A percentile compares a stretch with the other conserved stretches of the same genome.
phyloP scores from a whole-genome alignment of 2,113 vertebrate genomes.

The Phycodurus eques region DNA sequence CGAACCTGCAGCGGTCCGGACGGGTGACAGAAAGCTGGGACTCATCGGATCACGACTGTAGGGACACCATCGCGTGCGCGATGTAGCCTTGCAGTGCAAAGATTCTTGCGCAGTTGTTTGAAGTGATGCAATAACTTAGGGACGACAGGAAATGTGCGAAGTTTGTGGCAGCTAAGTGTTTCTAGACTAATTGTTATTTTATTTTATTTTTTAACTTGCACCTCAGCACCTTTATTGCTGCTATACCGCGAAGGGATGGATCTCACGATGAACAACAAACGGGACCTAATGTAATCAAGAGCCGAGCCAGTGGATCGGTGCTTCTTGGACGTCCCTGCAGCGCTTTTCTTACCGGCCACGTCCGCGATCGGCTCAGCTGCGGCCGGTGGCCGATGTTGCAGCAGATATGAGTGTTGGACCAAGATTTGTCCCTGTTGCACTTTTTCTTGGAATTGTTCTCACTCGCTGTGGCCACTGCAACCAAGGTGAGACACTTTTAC shows the following conservation, averaged over 20 bases:
- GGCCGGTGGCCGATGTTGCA: slow-evolving; percentile 45
- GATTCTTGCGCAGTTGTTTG: background rate
- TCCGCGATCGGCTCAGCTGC: slow-evolving; percentile 12
- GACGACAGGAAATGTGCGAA: slow-evolving; percentile 34
- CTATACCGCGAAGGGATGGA: slow-evolving; percentile 43
- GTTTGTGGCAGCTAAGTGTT: slow-evolving; percentile 32
- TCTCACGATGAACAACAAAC: slow-evolving; percentile 9
- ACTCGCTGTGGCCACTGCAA: slow-evolving; percentile 53
- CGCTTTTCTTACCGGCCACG: slow-evolving; percentile 6
- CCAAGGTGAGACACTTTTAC: slow-evolving; percentile 62
- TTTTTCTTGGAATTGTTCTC: slow-evolving; percentile 61
- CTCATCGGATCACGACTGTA: slow-evolving; percentile 15
- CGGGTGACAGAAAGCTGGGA: slow-evolving; percentile 17
- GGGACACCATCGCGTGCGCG: slow-evolving; percentile 35
- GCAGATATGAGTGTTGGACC: slow-evolving; percentile 69
- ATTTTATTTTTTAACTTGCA: background rate
- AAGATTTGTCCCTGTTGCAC: slow-evolving; percentile 51
- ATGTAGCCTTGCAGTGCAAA: slow-evolving; percentile 4
- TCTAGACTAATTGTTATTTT: slow-evolving; percentile 6
- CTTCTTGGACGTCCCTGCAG: slow-evolving; percentile 22
- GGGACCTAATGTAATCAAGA: slow-evolving; percentile 47
- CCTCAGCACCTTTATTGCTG: slow-evolving; percentile 3
- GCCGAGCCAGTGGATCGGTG: slow-evolving; percentile 17
- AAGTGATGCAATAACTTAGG: slow-evolving; percentile 12
- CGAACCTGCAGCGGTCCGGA: slow-evolving; percentile 38